Conservation (phyloP, 2,888 invertebrate species). For the Sinohyriopsis cumingii region DNA sequence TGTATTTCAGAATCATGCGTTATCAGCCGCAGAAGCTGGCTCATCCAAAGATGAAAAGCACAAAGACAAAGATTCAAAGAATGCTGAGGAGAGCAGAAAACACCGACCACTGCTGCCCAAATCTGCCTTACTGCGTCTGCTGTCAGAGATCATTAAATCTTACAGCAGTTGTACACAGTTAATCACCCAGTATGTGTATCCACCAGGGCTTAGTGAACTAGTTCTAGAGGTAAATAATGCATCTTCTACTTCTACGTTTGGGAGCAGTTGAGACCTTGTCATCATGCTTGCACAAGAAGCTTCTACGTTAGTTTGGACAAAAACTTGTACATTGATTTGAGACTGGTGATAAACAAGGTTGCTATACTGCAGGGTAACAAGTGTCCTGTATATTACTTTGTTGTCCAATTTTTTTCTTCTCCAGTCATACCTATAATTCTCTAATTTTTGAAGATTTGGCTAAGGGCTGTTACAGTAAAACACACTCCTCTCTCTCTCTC, state of each 20-base stretch:
- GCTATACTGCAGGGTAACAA: too few relatives aligned
- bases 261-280: not conserved
- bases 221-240: slow-evolving; percentile 74
- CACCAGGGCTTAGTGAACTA: slow-evolving; percentile 77
- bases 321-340: too few relatives aligned
- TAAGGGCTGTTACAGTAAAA: too few relatives aligned
- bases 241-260: too few relatives aligned
- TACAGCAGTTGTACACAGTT: slow-evolving; percentile 84
- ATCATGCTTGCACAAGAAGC: too few relatives aligned
- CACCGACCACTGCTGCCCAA: slow-evolving; percentile 80
- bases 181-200: slow-evolving; percentile 82
- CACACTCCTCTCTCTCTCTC: too few relatives aligned
- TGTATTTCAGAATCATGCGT: slow-evolving; percentile 4
- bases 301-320: too few relatives aligned
- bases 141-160: slow-evolving; percentile 86
- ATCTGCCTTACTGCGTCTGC: slow-evolving; percentile 82
- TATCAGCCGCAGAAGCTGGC: slow-evolving; percentile 10
- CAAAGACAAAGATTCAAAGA: slow-evolving; percentile 45
- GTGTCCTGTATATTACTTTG: too few relatives aligned
- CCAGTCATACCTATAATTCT: too few relatives aligned
- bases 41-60: slow-evolving; percentile 7
- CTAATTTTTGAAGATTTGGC: too few relatives aligned
- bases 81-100: slow-evolving; percentile 51
- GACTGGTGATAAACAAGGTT: too few relatives aligned
- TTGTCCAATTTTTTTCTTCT: too few relatives aligned